These are phyloP conservation scores for Poeciliopsis paucimaculata DNA, from an alignment of 2,797 vertebrate species.

Conservation along the genomic window DNA sequence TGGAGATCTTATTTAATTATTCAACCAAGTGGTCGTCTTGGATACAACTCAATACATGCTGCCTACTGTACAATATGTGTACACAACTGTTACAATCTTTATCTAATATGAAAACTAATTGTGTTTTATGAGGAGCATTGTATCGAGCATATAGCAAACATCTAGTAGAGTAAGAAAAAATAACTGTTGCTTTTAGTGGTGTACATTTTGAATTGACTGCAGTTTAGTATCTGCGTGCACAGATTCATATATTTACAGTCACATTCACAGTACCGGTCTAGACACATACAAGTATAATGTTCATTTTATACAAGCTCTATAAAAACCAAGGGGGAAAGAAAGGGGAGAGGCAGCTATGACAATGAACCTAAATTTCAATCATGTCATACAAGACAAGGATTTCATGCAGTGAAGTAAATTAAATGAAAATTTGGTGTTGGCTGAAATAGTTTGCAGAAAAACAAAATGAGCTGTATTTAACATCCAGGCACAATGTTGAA, in stretches of 20 bases:
- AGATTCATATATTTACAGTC: conserved; percentile 20
- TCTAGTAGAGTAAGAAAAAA: conserved; percentile 16
- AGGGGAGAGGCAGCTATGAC: conserved; percentile 54
- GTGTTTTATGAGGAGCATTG: conserved; percentile 11
- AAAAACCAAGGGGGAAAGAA: conserved; percentile 20
- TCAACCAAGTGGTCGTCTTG: conserved; percentile 77
- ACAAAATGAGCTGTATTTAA: conserved; percentile 95
- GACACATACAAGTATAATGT: conserved; percentile 40
- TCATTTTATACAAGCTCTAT: conserved; percentile 40
- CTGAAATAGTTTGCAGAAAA: conserved; percentile 92
- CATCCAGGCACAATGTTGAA: conserved; percentile 96
- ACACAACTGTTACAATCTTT: conserved; percentile 70
- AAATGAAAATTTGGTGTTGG: conserved; percentile 88
- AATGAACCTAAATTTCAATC: conserved; percentile 85
- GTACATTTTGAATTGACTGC: conserved; percentile 11
- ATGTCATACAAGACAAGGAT: conserved; percentile 83
- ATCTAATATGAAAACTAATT: conserved; percentile 54
- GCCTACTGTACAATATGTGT: conserved; percentile 78
- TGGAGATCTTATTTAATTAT: conserved; percentile 82
- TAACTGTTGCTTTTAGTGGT: conserved; percentile 32
- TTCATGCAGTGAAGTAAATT: conserved; percentile 79
- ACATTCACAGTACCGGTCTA: conserved; percentile 18
- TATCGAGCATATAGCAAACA: conserved; percentile 10
- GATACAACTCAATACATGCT: conserved; percentile 65
- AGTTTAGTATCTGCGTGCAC: conserved; percentile 19